A percentile compares a stretch with the other conserved stretches of the same genome.
Evolutionary conservation across 2,888 invertebrate genomes (phyloP).

Genomic region (Sarcophaga subvicina): DNA sequence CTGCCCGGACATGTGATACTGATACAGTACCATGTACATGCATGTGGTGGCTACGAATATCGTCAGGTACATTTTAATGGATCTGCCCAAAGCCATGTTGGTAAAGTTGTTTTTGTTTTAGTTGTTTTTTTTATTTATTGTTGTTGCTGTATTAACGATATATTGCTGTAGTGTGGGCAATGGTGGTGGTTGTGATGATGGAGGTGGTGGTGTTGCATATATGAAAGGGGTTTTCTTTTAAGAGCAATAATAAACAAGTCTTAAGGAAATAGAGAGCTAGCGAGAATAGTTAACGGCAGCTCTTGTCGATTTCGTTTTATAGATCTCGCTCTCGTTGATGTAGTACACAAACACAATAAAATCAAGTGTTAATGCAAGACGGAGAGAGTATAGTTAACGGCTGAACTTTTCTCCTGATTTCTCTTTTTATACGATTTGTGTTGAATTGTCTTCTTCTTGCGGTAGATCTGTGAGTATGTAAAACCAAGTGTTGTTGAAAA

Average conservation of each 20-base stretch:
- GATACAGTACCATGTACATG: conserved; percentile 84
- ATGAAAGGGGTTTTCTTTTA: not conserved
- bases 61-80: conserved; percentile 86
- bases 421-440: not conserved
- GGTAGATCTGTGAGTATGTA: no score
- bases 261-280: not conserved
- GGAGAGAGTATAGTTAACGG: no score
- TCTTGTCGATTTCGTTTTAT: no score
- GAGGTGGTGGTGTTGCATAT: conserved; percentile 5
- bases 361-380: no score
- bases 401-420: not conserved
- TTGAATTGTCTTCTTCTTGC: not conserved
- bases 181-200: not conserved
- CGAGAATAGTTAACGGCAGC: not conserved
- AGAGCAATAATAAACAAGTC: not conserved
- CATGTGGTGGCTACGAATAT: conserved; percentile 85
- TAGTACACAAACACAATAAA: no score
- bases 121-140: conserved; percentile 1
- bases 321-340: not conserved
- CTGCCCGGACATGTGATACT: conserved; percentile 85
- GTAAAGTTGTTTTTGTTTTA: conserved; percentile 22
- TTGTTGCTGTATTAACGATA: not conserved
- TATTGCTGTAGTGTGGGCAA: not conserved
- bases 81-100: conserved; percentile 83
- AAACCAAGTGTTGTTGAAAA: no score